Evolutionary conservation across 2,888 invertebrate species (phyloP).

Genomic region (Phengaris arion): DNA sequence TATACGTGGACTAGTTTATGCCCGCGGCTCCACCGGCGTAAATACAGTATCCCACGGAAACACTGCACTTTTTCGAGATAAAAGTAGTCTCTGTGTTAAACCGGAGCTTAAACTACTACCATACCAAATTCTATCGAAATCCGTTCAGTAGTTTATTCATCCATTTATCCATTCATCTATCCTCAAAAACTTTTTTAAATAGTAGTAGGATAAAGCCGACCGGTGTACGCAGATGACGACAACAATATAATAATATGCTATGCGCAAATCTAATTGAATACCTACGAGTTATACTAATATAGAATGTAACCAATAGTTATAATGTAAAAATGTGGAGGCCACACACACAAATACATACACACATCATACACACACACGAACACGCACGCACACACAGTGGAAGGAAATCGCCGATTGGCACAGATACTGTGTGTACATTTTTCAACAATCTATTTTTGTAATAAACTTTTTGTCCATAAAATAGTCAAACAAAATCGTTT

Average conservation of each 20-base stretch:
- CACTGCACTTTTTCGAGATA: too few relatives aligned
- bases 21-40: too few relatives aligned
- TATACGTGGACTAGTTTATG: too few relatives aligned
- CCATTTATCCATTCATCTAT: too few relatives aligned
- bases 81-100: too few relatives aligned
- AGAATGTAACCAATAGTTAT: constrained; percentile 31
- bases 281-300: constrained; percentile 28
- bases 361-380: constrained; percentile 40
- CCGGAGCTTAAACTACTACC: too few relatives aligned
- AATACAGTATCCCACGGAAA: too few relatives aligned
- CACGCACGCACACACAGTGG: constrained; percentile 46
- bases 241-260: not conserved
- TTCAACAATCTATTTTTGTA: constrained; percentile 74
- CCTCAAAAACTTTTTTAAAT: too few relatives aligned
- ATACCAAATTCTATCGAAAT: too few relatives aligned
- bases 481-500: constrained; percentile 43
- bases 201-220: not conserved
- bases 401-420: constrained; percentile 51
- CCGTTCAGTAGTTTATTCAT: too few relatives aligned
- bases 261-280: constrained; percentile 7
- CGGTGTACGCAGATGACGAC: not conserved
- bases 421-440: constrained; percentile 62
- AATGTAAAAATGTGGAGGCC: constrained; percentile 33
- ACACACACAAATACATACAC: constrained; percentile 38
- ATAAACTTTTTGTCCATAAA: constrained; percentile 68